Conservation (phyloP, 2,888 invertebrate genomes). For the Oscheius sp. region DNA sequence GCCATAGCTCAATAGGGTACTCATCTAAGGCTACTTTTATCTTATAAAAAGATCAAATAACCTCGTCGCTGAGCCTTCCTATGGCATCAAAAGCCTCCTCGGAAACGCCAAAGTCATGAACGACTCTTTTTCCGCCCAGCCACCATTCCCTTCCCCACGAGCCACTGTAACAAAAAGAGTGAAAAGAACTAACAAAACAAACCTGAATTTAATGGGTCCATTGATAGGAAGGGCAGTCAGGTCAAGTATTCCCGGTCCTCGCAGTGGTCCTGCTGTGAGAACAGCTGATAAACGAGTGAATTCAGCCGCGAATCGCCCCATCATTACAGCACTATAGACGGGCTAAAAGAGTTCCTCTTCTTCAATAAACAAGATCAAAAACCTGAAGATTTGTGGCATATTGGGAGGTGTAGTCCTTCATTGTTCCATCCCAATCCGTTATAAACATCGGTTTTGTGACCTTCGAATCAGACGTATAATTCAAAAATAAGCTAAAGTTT, state of each 20-base stretch:
- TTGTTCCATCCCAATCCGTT: conserved; percentile 70
- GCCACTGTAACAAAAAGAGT: conserved; percentile 52
- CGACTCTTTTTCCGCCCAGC: conserved; percentile 60
- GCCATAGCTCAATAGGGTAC: conserved; percentile 47
- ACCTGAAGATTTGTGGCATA: conserved; percentile 69
- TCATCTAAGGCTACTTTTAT: conserved; percentile 40
- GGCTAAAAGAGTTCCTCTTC: conserved; percentile 58
- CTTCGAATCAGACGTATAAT: not conserved
- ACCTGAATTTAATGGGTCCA: conserved; percentile 64
- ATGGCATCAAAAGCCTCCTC: conserved; percentile 64
- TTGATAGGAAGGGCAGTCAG: conserved; percentile 67
- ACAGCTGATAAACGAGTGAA: conserved; percentile 66
- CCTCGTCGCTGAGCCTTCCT: conserved; percentile 62
- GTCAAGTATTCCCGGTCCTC: conserved; percentile 69
- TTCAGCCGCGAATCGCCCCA: conserved; percentile 59
- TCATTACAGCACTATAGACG: conserved; percentile 66
- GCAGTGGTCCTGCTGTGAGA: conserved; percentile 67
- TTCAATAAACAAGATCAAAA: no score
- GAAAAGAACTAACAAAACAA: not conserved
- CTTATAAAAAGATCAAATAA: conserved; percentile 15
- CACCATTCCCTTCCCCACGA: conserved; percentile 70
- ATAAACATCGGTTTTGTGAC: conserved; percentile 54
- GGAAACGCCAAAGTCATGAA: conserved; percentile 65
- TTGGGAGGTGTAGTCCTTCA: conserved; percentile 70
- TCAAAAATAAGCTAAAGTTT: not conserved